phyloP scores from a whole-genome alignment of 2,113 vertebrate genomes.

The Grammomys dolichurus region DNA sequence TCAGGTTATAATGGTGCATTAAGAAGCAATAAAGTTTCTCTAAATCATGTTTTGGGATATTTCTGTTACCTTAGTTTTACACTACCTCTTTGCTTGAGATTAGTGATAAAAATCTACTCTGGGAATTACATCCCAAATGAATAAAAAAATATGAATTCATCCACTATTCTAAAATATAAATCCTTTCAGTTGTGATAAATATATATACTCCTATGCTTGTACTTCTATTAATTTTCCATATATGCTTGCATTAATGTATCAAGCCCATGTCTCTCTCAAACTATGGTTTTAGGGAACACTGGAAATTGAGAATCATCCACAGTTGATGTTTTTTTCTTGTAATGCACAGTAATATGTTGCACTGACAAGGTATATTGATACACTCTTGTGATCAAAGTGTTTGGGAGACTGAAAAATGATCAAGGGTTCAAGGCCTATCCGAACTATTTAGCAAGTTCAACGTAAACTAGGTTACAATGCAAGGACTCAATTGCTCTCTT shows the following conservation, averaged over 20 bases:
- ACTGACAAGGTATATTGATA: background rate
- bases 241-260: background rate
- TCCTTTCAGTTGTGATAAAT: background rate
- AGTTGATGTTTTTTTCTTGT: background rate
- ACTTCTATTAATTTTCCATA: background rate
- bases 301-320: background rate
- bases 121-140: background rate
- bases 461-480: background rate
- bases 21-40: background rate
- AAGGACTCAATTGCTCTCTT: background rate
- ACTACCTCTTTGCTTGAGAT: background rate
- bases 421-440: background rate
- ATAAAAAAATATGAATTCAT: background rate
- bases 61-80: slow-evolving; percentile 12
- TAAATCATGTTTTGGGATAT: slow-evolving; percentile 1
- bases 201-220: background rate
- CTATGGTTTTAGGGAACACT: background rate
- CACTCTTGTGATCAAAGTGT: background rate
- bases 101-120: background rate
- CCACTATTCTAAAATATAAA: background rate
- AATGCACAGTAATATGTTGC: background rate
- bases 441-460: background rate
- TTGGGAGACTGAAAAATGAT: background rate
- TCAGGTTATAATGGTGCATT: background rate
- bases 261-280: background rate